Evolutionary conservation across 2,888 invertebrate species (phyloP).

Genomic region (Cheilosia vulpina): DNA sequence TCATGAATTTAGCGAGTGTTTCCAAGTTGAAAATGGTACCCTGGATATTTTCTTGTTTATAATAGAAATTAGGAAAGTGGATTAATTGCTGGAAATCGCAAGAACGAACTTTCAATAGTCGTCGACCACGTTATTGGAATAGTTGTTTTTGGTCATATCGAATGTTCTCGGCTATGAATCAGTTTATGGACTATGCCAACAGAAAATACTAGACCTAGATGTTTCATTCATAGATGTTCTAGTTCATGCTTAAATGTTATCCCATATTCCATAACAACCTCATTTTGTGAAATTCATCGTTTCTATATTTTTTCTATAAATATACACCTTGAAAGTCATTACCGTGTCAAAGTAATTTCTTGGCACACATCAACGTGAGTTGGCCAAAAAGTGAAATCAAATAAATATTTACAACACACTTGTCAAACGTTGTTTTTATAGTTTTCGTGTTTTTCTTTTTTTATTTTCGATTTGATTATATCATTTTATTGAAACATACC

Average conservation of each 20-base stretch:
- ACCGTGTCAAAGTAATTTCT: neutral
- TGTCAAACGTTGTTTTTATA: neutral
- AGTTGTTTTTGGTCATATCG: neutral
- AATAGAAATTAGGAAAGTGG: too few relatives aligned
- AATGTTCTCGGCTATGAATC: conserved; percentile 2
- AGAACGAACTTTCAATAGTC: too few relatives aligned
- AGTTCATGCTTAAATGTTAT: too few relatives aligned
- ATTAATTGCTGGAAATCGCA: too few relatives aligned
- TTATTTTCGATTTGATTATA: too few relatives aligned
- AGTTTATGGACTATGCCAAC: neutral
- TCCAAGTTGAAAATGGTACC: neutral
- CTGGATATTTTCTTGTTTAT: too few relatives aligned
- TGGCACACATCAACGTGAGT: conserved; percentile 6
- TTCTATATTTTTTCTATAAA: neutral
- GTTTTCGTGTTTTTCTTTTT: neutral
- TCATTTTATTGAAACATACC: neutral
- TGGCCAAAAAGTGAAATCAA: neutral
- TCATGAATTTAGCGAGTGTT: neutral
- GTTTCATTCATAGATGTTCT: too few relatives aligned
- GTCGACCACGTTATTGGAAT: too few relatives aligned
- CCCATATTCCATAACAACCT: neutral
- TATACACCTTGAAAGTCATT: conserved; percentile 1
- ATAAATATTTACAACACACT: conserved; percentile 4
- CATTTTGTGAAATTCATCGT: neutral
- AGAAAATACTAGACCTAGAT: too few relatives aligned